phyloP scores from a whole-genome alignment of 2,113 vertebrate species.

The Otus sunia region DNA sequence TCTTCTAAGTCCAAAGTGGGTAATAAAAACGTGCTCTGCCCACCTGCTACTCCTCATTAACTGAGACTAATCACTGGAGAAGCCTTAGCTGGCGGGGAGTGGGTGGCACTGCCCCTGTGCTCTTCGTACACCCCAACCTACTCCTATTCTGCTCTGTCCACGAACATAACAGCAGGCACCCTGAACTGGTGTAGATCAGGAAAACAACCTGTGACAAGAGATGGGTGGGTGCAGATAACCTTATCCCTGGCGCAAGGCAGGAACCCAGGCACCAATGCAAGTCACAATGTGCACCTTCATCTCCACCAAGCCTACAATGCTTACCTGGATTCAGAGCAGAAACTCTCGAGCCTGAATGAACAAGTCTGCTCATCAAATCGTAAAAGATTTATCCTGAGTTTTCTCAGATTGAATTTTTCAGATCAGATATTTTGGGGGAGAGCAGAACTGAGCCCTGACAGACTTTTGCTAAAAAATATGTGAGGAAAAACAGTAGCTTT shows the following conservation, averaged over 20 bases:
- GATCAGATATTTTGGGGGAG: not conserved
- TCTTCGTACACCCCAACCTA: not conserved
- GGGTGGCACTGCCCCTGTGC: not conserved
- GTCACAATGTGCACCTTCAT: not conserved
- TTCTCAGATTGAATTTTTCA: not conserved
- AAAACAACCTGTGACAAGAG: not conserved
- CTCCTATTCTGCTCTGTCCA: not conserved
- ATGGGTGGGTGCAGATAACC: no score
- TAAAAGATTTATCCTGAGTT: not conserved
- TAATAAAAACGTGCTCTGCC: not conserved
- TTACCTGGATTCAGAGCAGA: not conserved
- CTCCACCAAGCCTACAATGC: not conserved
- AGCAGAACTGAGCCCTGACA: not conserved
- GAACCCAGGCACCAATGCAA: not conserved
- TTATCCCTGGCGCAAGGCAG: not conserved
- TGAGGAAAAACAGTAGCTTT: not conserved
- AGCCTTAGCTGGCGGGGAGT: not conserved
- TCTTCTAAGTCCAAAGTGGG: rapidly evolving
- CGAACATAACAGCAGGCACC: rapidly evolving
- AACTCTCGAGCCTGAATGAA: not conserved
- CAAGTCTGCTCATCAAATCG: not conserved
- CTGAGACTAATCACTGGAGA: not conserved
- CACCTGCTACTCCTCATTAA: not conserved
- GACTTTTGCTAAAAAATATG: not conserved
- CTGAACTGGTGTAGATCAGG: not conserved